Base-by-base conservation (phyloP, 2,113 vertebrate species). In the Tauraco erythrolophus region DNA sequence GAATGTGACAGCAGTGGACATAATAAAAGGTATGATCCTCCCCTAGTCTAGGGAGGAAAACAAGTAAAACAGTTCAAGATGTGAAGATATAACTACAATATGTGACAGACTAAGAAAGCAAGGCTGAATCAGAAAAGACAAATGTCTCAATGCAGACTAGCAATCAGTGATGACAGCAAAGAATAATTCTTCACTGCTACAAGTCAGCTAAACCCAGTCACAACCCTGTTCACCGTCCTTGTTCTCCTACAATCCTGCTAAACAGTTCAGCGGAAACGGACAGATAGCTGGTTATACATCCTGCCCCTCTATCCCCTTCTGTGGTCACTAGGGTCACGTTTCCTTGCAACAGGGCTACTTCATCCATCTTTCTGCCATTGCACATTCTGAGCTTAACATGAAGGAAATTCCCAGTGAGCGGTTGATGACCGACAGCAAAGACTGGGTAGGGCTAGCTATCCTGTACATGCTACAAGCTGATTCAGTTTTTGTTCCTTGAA, bases 381-480 rank as follows among this genome's bases (percentile, higher is more conserved):
- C 10, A 54, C 33, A 41, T 72, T 84, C n/a, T 71, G 54, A 89
- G 13, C 19, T 65, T 14, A 76, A 56, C 37, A 17, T 7, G 23
- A 75, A 77, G 31, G 43, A 77, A 64, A 71, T 50, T 72, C 50
- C n/a, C 50, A 54, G 24, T 5, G 33, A 14, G 31, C 68, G 69
- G 45, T 0, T 54, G n/a, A 68, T 39, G 43, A 61, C 19, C 60
- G 48, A n/a, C 35, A 71, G 19, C 18, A 46, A 48, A 76, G 62
- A 5, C 11, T 0, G 0, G 30, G 14, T n/a, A 75, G 31, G 14
- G 8, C 2, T 45, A 53, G 19, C 27, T 83, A 48, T 62, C 22
- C 27, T 6, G 3, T 35, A 5, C 3, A 12, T 17, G 9, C 43
- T n/a, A 64, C 0, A 2, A 54, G 8, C 33, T 62, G 24, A 50